These are phyloP conservation scores for Ifrita kowaldi DNA, from an alignment of 2,113 vertebrate genomes.

Conservation along the genomic window DNA sequence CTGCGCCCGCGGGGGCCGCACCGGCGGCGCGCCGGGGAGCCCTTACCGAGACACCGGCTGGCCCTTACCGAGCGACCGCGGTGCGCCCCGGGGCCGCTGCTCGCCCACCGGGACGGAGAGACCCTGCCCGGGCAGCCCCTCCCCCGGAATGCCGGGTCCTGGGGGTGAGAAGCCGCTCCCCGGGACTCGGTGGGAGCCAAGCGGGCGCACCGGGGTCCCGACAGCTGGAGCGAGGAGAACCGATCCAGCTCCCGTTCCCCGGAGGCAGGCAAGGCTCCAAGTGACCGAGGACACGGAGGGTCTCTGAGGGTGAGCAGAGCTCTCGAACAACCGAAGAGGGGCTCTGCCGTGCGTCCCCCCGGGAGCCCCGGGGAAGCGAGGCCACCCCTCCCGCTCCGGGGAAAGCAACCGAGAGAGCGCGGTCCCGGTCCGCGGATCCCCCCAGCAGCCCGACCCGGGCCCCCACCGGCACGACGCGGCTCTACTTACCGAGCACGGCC, in stretches of 20 bases:
- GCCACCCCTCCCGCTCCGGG: background rate
- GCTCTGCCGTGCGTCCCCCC: background rate
- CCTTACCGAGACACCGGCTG: background rate
- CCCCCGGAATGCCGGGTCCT: background rate
- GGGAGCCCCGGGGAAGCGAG: background rate
- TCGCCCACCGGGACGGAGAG: background rate
- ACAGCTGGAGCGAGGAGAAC: background rate
- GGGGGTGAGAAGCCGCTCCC: background rate
- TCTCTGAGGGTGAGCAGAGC: background rate
- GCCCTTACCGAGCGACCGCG: background rate
- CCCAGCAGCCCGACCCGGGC: background rate
- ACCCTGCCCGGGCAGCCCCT: background rate
- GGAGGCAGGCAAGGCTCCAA: background rate
- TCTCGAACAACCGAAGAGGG: background rate
- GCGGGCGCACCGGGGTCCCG: background rate
- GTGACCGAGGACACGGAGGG: background rate
- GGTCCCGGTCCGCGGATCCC: background rate
- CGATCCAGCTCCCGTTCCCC: background rate
- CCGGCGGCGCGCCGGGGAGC: background rate
- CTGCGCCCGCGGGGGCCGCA: background rate
- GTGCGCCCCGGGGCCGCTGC: background rate
- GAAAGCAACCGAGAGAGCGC: background rate
- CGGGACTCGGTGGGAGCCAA: background rate
- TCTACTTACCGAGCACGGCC: slow-evolving; percentile 31
- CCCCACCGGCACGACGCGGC: background rate